A percentile compares a stretch with the other conserved stretches of the same genome.
Evolutionary conservation across 2,797 vertebrate species (phyloP).

Genomic region (Falco columbarius): DNA sequence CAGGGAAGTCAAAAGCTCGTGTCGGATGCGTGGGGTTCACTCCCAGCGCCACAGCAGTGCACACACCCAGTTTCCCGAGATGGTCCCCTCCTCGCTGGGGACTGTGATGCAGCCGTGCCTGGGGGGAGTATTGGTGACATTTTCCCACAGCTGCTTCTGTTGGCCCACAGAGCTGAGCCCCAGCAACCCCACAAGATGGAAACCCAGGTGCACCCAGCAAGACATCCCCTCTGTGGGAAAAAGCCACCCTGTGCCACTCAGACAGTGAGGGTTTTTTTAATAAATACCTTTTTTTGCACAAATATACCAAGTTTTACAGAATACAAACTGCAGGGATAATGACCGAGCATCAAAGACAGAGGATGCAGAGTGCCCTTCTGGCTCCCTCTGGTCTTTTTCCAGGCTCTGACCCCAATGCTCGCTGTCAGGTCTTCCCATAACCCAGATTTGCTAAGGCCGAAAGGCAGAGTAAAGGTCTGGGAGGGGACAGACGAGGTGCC

Average conservation of each 20-base stretch:
- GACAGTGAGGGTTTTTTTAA: conserved; percentile 68
- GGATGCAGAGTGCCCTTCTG: not conserved
- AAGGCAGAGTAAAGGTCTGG: not conserved
- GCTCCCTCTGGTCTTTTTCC: not conserved
- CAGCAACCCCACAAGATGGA: not conserved
- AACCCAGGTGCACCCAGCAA: not conserved
- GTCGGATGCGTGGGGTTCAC: rapidly evolving
- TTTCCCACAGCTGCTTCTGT: not conserved
- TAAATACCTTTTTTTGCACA: conserved; percentile 65
- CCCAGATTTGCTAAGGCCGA: not conserved
- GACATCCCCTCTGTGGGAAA: not conserved
- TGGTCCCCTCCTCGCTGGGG: not conserved
- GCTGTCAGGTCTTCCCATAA: not conserved
- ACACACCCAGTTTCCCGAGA: rapidly evolving
- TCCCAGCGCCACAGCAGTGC: not conserved
- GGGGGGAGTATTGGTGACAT: rapidly evolving
- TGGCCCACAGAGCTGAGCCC: not conserved
- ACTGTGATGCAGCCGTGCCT: rapidly evolving
- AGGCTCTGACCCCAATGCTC: not conserved
- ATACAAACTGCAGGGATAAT: conserved; percentile 61
- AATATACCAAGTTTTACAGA: conserved; percentile 74
- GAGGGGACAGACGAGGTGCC: not conserved
- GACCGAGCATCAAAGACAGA: conserved; percentile 44
- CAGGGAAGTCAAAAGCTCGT: not conserved
- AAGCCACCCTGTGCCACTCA: not conserved